A percentile compares a stretch with the other conserved stretches of the same genome.
Conservation (phyloP, 2,888 invertebrate species). For the Amblyjoppa proteus region DNA sequence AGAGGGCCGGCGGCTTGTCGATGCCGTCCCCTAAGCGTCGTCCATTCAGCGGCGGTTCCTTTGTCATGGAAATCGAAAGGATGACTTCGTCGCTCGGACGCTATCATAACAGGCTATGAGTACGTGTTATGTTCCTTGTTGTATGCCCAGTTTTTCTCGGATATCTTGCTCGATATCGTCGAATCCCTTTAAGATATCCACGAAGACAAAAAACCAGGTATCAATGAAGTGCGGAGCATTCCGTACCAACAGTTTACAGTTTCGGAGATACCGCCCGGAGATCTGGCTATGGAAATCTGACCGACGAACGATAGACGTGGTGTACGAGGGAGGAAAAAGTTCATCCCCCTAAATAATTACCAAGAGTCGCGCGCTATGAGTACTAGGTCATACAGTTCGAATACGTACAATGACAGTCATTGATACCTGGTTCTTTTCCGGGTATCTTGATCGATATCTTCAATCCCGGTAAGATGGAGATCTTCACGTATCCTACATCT, state of each 20-base stretch:
- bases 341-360: slow-evolving; percentile 56
- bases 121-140: slow-evolving; percentile 21
- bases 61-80: slow-evolving; percentile 76
- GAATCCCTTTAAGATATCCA: no score
- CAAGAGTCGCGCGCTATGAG: slow-evolving; percentile 37
- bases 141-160: no score
- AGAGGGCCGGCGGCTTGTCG: slow-evolving; percentile 77
- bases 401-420: slow-evolving; percentile 22
- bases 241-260: no score
- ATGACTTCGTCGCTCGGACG: slow-evolving; percentile 70
- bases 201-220: no score
- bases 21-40: slow-evolving; percentile 79
- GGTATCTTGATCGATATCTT: no score
- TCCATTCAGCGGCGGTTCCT: slow-evolving; percentile 72
- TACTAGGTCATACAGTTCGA: slow-evolving; percentile 40
- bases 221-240: no score
- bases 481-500: no score
- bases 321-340: slow-evolving; percentile 29
- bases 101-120: slow-evolving; percentile 55
- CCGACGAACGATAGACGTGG: background rate
- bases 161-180: no score
- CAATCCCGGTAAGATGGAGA: no score
- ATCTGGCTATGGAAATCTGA: no score
- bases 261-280: no score
- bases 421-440: no score